These are phyloP conservation scores for Ganaspis brasiliensis DNA, from an alignment of 2,888 invertebrate genomes.

Conservation along the genomic window DNA sequence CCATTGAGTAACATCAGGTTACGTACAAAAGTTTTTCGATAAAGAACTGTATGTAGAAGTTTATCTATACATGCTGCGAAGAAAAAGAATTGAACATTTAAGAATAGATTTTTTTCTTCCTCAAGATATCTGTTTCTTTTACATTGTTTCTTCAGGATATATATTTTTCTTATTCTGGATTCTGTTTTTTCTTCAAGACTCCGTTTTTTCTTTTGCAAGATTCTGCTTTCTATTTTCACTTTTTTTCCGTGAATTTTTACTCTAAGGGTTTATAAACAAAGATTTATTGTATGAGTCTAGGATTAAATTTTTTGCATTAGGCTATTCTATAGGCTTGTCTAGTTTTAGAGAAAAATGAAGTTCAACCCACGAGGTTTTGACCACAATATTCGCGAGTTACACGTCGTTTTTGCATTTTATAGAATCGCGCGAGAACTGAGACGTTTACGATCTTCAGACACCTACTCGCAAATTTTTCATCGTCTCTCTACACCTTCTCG, in stretches of 20 bases:
- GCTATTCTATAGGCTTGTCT: background rate
- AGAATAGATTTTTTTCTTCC: background rate
- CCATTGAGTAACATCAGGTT: slow-evolving; percentile 11
- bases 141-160: background rate
- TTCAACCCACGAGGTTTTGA: slow-evolving; percentile 46
- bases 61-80: background rate
- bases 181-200: no score
- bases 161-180: no score
- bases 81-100: background rate
- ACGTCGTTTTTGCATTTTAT: slow-evolving; percentile 68
- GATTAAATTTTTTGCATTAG: background rate
- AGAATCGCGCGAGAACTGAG: slow-evolving; percentile 63
- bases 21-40: background rate
- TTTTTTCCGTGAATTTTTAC: background rate
- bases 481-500: slow-evolving; percentile 22
- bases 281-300: background rate
- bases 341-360: background rate
- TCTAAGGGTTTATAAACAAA: background rate
- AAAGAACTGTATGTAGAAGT: background rate
- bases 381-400: slow-evolving; percentile 52
- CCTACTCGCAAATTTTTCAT: slow-evolving; percentile 65
- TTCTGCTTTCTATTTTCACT: background rate
- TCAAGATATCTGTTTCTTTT: background rate
- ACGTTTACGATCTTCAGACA: slow-evolving; percentile 72
- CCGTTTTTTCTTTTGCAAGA: no score